Evolutionary conservation across 2,888 invertebrate genomes (phyloP), one percentile per base, ranked within the genome.

Genomic region (Siphonodentalium dalli): DNA sequence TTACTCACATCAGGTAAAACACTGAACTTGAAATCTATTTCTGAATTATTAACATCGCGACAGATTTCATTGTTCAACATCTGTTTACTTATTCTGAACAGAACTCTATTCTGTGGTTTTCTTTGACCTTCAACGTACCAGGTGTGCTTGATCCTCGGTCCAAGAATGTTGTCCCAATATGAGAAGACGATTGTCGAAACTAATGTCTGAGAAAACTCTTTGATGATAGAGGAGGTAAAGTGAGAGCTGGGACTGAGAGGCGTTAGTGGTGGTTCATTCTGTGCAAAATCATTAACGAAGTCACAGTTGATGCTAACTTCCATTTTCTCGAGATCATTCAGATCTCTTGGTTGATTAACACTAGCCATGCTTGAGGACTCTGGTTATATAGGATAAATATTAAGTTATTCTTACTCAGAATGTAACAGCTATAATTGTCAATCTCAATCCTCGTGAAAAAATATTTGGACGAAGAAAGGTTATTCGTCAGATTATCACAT

Each of bases 111-210:
- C 20, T 68, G 61, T 5, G 71, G 63, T n/a, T 59, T 58, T 18
- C 43, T 38, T 31, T 56, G 33, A 18, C 60, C 49, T 20, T 58
- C 57, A 24, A 65, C 58, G 24, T 61, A 66, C 79, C 79, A 79
- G 2, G 77, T 65, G 55, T 77, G 75, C 31, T 70, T 64, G 11
- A 77, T 64, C 26, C 72, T 61, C 11, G 79, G 79, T 15, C 79
- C 79, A 8, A 78, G 63, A 48, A 79, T 79, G 51, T 79, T 79
- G 60, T 79, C 78, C 79, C 79, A 79, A 49, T 74, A 68, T 33
- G 72, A 71, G 18, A 79, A 61, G 11, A 75, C 54, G 5, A 77
- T 45, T 4, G 71, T 69, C 24, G 73, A 65, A 26, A 56, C 51
- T 2, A 54, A 46, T 21, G 65, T 62, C 34, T 68, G 62, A 15